Evolutionary conservation across 1,140 invertebrate genomes (phyloP).

Genomic region (Oryzaephilus surinamensis): DNA sequence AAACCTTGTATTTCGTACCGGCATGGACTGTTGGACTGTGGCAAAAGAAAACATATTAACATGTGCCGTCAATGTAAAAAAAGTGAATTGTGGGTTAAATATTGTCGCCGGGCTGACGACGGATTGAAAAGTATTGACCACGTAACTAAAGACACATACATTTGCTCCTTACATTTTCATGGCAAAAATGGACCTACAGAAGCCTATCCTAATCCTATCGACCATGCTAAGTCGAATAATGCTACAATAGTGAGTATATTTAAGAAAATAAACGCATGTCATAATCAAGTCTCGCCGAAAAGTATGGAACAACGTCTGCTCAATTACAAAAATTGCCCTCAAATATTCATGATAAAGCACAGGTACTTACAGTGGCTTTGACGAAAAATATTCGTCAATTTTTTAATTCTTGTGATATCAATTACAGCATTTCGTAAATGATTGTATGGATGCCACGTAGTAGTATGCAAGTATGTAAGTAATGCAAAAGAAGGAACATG

Average conservation of each 20-base stretch:
- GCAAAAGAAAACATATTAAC: constrained; percentile 5
- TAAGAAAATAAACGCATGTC: not conserved
- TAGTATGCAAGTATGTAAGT: no score
- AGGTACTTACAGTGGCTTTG: no score
- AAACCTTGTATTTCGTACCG: constrained; percentile 11
- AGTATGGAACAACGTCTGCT: constrained; percentile 1
- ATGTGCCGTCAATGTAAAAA: constrained; percentile 10
- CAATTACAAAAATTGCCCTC: not conserved
- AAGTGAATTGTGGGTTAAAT: constrained; percentile 17
- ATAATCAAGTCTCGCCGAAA: not conserved
- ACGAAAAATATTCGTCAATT: no score
- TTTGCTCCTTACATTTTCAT: constrained; percentile 14
- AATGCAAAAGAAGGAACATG: no score
- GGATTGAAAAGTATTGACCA: constrained; percentile 9
- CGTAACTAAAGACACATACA: constrained; percentile 16
- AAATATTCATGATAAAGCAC: constrained; percentile 1
- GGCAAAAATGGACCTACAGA: constrained; percentile 10
- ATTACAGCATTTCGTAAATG: no score
- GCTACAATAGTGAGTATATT: not conserved
- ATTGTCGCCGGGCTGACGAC: constrained; percentile 12
- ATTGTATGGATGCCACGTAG: no score
- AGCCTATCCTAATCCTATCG: not conserved
- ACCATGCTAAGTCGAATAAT: not conserved
- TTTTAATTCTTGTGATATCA: no score
- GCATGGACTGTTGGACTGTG: constrained; percentile 1